Percentiles rank a stretch among this genome's conserved stretches.
These are phyloP conservation scores for Deladenus siricidicola DNA, from an alignment of 2,888 invertebrate species.

Conservation along the genomic window DNA sequence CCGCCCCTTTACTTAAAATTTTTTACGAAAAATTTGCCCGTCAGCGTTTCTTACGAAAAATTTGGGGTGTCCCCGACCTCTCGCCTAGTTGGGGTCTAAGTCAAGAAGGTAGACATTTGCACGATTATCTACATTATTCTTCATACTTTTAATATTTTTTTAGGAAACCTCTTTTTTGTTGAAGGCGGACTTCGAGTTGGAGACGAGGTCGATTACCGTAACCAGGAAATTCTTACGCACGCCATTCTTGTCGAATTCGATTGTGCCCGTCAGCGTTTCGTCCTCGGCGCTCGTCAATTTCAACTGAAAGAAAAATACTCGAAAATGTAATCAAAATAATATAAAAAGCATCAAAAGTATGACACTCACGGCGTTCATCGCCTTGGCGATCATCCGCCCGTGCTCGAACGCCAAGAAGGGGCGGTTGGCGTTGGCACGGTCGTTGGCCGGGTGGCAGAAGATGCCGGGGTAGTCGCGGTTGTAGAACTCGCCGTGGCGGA, in stretches of 20 bases:
- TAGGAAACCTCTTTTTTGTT: conserved; percentile 45
- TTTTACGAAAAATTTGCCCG: background rate
- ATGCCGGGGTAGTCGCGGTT: conserved; percentile 67
- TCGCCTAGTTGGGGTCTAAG: no score
- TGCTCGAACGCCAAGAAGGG: conserved; percentile 51
- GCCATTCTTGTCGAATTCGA: conserved; percentile 50
- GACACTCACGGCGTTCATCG: conserved; percentile 33
- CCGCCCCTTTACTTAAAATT: no score
- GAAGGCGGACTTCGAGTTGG: conserved; percentile 48
- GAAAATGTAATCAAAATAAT: background rate
- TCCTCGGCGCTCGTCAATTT: conserved; percentile 38
- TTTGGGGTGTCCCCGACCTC: no score
- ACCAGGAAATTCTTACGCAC: conserved; percentile 44
- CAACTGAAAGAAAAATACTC: conserved; percentile 24
- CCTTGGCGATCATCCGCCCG: conserved; percentile 40
- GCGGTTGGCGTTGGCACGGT: conserved; percentile 44
- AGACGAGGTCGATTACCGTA: conserved; percentile 46
- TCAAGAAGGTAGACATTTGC: no score
- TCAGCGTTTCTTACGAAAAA: no score
- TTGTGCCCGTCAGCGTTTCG: conserved; percentile 47
- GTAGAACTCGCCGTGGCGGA: conserved; percentile 57
- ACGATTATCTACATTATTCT: no score
- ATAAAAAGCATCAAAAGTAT: background rate
- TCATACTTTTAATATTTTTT: background rate
- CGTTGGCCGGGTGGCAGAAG: conserved; percentile 65